Conservation (phyloP, 2,797 vertebrate species). For the Sebastes nivosus region DNA sequence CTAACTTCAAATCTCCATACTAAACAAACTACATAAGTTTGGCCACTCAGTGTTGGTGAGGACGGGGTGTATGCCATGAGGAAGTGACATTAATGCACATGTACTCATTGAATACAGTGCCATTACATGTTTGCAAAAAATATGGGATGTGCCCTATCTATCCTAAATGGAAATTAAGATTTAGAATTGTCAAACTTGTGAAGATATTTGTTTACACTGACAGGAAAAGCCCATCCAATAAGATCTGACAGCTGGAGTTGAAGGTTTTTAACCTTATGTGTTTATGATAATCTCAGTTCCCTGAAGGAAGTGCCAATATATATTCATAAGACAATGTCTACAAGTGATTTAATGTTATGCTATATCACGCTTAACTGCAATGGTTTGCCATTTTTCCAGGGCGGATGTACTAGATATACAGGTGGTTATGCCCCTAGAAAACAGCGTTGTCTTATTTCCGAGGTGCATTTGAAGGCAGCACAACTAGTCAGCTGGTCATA, state of each 20-base stretch:
- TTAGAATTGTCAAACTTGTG: too few relatives aligned
- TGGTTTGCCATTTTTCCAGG: background rate
- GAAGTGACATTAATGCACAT: background rate
- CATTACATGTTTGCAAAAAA: background rate
- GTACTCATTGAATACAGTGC: background rate
- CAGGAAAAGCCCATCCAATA: background rate
- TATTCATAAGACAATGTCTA: background rate
- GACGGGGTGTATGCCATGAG: too few relatives aligned
- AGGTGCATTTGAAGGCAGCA: constrained; percentile 44
- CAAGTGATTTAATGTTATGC: background rate
- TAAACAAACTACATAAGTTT: background rate
- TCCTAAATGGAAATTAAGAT: background rate
- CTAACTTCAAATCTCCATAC: too few relatives aligned
- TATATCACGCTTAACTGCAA: too few relatives aligned
- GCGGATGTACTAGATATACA: background rate
- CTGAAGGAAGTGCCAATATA: background rate
- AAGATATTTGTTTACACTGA: background rate
- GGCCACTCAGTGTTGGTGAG: background rate
- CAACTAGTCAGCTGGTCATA: background rate
- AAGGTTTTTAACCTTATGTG: background rate
- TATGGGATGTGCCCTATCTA: background rate
- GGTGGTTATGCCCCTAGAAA: background rate
- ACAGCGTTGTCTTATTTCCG: constrained; percentile 2
- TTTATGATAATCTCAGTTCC: background rate
- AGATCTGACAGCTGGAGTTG: background rate